Evolutionary conservation across 92 coral and sea anemone species (phyloP), one percentile per base, ranked within the genome.

Genomic region (Paragorgia papillata): DNA sequence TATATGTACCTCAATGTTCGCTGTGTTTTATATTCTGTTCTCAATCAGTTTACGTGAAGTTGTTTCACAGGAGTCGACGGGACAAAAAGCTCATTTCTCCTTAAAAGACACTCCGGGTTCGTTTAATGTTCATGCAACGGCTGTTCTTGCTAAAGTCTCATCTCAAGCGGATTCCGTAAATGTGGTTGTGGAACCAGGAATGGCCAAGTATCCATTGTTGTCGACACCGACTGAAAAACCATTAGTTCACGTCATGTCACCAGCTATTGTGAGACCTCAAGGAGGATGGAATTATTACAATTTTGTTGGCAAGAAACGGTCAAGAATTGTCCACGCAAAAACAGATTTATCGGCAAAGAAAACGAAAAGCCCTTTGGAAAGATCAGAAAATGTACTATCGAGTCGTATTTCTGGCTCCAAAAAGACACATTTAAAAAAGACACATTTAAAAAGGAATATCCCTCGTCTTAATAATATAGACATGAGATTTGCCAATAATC

Each of bases 91-190:
- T 27, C 97, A 95, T 75, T 95, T 95, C 76, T 92, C 89, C 67
- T 91, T 95, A 10, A 93, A 95, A 79, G 99, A 95, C 65, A 91
- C 92, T 59, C 92, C 99, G n/a, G 99, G 99, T 18, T 92, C 89
- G 54, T 65, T 95, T 64, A 91, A 80, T 68, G 87, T 95, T 34
- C 60, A 82, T 26, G 99, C 99, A 15, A 95, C 91, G 0, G 89
- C 89, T 40, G 90, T 87, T 27, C 73, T 57, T 59, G 99, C 99
- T 19, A 91, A 87, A 46, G 97, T 95, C 22, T 88, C 89, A 8
- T 84, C 95, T 0, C 93, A 95, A 56, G 95, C 99, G 1, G 99
- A 95, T 66, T 91, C 97, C 0, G 94, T 95, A 1, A 91, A 95
- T 29, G 97, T 95, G 0, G 91, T 95, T 0, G 96, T 95, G 8